A percentile compares a stretch with the other conserved stretches of the same genome.
These are phyloP conservation scores for Pocillopora grandis DNA, from an alignment of 92 coral and sea anemone genomes.

Conservation along the genomic window DNA sequence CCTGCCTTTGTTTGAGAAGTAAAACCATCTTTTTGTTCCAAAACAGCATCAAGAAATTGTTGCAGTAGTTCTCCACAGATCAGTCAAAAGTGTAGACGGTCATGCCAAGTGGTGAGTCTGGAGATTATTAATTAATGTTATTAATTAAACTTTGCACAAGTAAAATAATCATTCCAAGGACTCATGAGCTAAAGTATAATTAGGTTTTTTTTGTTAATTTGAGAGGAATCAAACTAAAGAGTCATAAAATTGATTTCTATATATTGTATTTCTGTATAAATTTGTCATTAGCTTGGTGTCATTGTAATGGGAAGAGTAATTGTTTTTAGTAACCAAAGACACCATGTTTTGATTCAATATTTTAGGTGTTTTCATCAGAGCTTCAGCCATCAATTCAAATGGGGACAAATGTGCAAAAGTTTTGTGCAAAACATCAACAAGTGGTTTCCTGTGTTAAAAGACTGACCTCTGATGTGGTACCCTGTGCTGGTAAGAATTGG, in stretches of 20 bases:
- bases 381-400: constrained; percentile 33
- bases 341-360: not conserved
- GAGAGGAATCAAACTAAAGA: no score
- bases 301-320: no score
- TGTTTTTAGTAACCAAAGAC: not conserved
- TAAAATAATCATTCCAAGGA: not conserved
- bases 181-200: no score
- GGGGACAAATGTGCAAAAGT: constrained; percentile 38
- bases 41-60: constrained; percentile 77
- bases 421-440: constrained; percentile 42
- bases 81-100: constrained; percentile 50
- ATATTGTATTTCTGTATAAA: no score
- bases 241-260: no score
- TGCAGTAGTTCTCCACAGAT: constrained; percentile 45
- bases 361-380: constrained; percentile 84
- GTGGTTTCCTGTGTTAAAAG: constrained; percentile 71
- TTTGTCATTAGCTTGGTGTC: no score
- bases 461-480: constrained; percentile 10
- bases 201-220: no score
- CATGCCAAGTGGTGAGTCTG: constrained; percentile 91
- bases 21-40: not conserved
- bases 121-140: not conserved
- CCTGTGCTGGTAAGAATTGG: constrained; percentile 9
- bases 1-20: no score
- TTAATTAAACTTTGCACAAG: not conserved